A percentile compares a stretch with the other conserved stretches of the same genome.
Evolutionary conservation across 2,797 vertebrate species (phyloP).

Genomic region (Scolopax rusticola): DNA sequence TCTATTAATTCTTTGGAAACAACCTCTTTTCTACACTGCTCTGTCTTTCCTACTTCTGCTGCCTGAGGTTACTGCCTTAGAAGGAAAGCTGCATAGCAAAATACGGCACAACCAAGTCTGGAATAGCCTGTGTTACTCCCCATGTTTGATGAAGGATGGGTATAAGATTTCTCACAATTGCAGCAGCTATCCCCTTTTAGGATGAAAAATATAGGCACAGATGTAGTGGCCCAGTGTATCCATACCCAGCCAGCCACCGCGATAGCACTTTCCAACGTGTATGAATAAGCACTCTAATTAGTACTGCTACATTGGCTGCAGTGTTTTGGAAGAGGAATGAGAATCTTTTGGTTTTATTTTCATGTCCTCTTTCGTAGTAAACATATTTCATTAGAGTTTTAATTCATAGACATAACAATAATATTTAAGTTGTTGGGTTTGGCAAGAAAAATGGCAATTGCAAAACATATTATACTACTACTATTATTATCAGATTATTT

Average conservation of each 20-base stretch:
- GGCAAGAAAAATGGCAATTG: background rate
- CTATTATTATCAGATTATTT: too few relatives aligned
- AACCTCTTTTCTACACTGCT: background rate
- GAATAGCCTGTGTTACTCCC: background rate
- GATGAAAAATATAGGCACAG: background rate
- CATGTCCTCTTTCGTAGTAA: background rate
- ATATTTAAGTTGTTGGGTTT: background rate
- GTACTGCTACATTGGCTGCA: background rate
- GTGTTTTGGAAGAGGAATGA: background rate
- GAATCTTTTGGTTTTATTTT: background rate
- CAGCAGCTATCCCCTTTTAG: background rate
- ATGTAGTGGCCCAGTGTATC: background rate
- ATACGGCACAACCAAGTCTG: background rate
- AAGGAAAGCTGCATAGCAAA: background rate
- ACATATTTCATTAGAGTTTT: background rate
- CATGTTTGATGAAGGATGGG: background rate
- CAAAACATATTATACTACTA: background rate
- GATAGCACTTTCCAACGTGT: background rate
- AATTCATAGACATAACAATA: background rate
- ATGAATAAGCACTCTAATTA: slow-evolving; percentile 27
- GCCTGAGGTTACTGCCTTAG: background rate
- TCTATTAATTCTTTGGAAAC: background rate
- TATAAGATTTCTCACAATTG: background rate
- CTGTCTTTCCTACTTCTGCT: background rate
- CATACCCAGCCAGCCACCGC: background rate